phyloP scores from a whole-genome alignment of 2,888 invertebrate species.

The Lypha dubia region DNA sequence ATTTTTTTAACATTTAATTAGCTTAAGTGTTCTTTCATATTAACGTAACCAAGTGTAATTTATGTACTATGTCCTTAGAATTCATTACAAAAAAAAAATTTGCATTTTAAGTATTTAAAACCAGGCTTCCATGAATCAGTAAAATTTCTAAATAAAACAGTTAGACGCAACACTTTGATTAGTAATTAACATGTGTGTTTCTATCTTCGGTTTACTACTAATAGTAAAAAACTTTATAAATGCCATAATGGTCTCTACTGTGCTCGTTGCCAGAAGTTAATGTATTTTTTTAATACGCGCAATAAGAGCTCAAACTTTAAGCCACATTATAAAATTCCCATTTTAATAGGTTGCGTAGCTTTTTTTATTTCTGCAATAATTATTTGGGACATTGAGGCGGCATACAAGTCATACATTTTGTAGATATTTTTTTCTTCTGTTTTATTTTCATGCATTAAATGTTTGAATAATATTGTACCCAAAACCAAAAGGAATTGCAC shows the following conservation, averaged over 20 bases:
- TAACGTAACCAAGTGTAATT: too few relatives aligned
- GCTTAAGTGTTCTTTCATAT: too few relatives aligned
- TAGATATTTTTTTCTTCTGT: conserved; percentile 5
- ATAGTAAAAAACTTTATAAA: conserved; percentile 27
- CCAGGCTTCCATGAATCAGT: too few relatives aligned
- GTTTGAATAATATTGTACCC: conserved; percentile 21
- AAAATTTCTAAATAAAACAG: too few relatives aligned
- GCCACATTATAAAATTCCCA: conserved; percentile 43
- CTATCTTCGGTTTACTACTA: background rate
- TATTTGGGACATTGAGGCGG: conserved; percentile 43
- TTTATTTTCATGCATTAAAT: conserved; percentile 25
- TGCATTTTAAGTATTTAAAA: too few relatives aligned
- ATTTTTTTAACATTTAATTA: too few relatives aligned
- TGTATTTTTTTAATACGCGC: conserved; percentile 16
- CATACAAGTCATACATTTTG: conserved; percentile 56
- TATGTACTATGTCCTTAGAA: too few relatives aligned
- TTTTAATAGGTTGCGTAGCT: conserved; percentile 44
- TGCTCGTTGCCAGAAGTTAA: conserved; percentile 10
- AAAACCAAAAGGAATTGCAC: conserved; percentile 35
- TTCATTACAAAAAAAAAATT: too few relatives aligned
- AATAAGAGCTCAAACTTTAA: conserved; percentile 33
- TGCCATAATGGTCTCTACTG: conserved; percentile 25
- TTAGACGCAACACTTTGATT: too few relatives aligned
- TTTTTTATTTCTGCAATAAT: conserved; percentile 23
- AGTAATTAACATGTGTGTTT: background rate